phyloP scores from a whole-genome alignment of 2,888 invertebrate genomes.

The Lapara coniferarum region DNA sequence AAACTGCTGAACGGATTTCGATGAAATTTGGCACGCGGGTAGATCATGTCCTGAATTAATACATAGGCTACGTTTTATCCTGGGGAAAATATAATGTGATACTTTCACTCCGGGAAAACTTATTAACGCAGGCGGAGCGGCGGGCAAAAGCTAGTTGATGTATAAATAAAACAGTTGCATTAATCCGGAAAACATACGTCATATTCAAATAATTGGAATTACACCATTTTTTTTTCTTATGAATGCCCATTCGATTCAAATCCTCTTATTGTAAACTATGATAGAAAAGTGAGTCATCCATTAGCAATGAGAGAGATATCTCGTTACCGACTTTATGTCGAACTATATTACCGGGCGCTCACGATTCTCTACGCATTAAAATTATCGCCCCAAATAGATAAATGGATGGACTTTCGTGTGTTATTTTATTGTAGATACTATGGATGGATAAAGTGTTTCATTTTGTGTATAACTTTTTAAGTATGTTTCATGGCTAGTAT shows the following conservation, averaged over 20 bases:
- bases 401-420: background rate
- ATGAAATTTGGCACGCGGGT: no score
- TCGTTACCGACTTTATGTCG: background rate
- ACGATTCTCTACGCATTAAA: background rate
- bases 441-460: no score
- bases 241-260: background rate
- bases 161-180: no score
- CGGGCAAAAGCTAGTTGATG: no score
- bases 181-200: no score
- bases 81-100: no score
- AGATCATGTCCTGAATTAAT: no score
- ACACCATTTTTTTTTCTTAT: background rate
- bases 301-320: slow-evolving; percentile 17
- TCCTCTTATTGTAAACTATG: background rate
- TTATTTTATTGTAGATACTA: background rate
- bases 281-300: slow-evolving; percentile 8
- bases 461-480: background rate
- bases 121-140: no score
- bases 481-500: background rate
- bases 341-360: slow-evolving; percentile 9
- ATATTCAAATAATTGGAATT: no score
- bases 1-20: no score
- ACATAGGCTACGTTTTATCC: no score
- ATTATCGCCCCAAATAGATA: background rate
- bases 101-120: no score